Conservation (phyloP, 2,113 vertebrate genomes). For the Petrocephalus microphthalmus region DNA sequence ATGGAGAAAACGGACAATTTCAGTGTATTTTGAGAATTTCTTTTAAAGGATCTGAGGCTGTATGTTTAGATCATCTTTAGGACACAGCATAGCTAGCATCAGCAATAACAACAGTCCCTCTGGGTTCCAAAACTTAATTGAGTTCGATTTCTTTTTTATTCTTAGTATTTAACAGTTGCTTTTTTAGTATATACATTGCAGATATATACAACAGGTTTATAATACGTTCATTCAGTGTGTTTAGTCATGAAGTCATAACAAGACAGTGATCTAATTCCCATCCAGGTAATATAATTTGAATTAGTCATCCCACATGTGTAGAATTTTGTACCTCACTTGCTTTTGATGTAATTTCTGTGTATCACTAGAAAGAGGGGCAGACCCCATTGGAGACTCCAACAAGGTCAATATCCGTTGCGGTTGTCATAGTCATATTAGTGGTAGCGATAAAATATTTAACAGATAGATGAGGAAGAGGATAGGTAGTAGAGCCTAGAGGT, state of each 20-base stretch:
- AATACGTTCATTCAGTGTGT: not conserved
- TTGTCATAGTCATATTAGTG: not conserved
- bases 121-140: not conserved
- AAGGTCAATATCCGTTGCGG: slow-evolving; percentile 6
- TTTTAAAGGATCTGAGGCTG: not conserved
- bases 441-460: not conserved
- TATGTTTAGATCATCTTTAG: not conserved
- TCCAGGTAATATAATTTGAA: not conserved
- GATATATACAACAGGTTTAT: not conserved
- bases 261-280: not conserved
- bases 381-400: not conserved
- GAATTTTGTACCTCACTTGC: not conserved
- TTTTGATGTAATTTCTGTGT: not conserved
- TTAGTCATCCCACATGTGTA: not conserved
- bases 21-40: not conserved
- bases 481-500: slow-evolving; percentile 9
- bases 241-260: not conserved
- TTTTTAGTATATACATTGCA: not conserved
- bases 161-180: not conserved
- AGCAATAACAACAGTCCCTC: not conserved
- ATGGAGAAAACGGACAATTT: not conserved
- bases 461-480: not conserved
- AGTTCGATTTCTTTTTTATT: not conserved
- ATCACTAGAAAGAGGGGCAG: not conserved
- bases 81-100: not conserved